Conservation (phyloP, 2,888 invertebrate genomes). For the Glomeris marginata region DNA sequence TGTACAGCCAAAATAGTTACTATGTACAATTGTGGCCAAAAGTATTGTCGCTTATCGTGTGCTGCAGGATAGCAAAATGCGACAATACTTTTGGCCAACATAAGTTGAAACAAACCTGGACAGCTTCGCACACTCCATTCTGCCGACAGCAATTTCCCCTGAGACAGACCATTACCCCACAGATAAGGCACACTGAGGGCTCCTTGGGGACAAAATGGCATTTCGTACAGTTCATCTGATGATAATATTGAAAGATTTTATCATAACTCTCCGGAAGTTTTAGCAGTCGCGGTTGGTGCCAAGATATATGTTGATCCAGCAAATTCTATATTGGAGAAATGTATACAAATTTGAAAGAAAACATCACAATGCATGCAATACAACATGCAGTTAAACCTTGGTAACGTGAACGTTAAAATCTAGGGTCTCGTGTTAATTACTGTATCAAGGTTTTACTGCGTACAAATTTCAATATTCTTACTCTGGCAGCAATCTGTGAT, state of each 20-base stretch:
- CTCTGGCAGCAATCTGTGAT: constrained; percentile 42
- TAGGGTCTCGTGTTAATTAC: background rate
- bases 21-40: too few species aligned
- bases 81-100: too few species aligned
- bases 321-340: constrained; percentile 19
- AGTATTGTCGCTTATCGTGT: too few species aligned
- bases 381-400: too few species aligned
- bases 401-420: too few species aligned
- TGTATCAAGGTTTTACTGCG: too few species aligned
- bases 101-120: constrained; percentile 42
- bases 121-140: constrained; percentile 64
- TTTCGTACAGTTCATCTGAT: constrained; percentile 70
- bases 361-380: background rate
- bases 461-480: constrained; percentile 16
- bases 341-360: background rate
- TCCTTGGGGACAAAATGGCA: constrained; percentile 83
- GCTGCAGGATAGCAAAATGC: too few species aligned
- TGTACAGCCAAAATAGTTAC: too few species aligned
- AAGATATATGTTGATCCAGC: constrained; percentile 55
- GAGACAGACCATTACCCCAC: constrained; percentile 83
- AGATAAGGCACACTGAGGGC: constrained; percentile 80
- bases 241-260: constrained; percentile 80
- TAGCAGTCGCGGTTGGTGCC: constrained; percentile 69
- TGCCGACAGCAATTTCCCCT: constrained; percentile 75
- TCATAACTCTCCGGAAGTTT: constrained; percentile 81